Conservation (phyloP, 2,888 invertebrate genomes). For the Brenthis hecate region DNA sequence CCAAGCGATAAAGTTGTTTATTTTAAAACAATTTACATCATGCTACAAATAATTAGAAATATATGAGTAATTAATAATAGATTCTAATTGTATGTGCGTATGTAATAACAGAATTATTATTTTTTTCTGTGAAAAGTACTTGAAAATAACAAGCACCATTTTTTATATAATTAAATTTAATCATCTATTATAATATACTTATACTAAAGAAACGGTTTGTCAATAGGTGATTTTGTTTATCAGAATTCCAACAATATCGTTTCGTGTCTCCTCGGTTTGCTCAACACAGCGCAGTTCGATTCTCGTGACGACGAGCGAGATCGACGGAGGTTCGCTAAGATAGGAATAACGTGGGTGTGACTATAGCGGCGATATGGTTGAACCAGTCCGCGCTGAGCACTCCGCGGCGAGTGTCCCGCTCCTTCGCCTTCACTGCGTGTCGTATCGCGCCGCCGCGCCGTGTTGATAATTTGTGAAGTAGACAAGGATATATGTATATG, state of each 20-base stretch:
- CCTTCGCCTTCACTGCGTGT: constrained; percentile 52
- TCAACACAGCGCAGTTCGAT: constrained; percentile 58
- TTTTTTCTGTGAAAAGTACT: constrained; percentile 2
- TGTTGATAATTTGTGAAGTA: constrained; percentile 78
- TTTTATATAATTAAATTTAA: background rate
- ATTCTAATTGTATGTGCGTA: background rate
- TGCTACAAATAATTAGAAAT: no score
- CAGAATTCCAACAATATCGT: constrained; percentile 50
- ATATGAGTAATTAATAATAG: background rate
- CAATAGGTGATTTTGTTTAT: constrained; percentile 43
- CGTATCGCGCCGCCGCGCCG: constrained; percentile 52
- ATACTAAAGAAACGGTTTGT: constrained; percentile 31
- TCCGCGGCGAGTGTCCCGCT: constrained; percentile 51
- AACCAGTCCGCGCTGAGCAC: constrained; percentile 50
- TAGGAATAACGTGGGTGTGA: constrained; percentile 66
- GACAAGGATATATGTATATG: constrained; percentile 81
- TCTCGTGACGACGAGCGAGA: constrained; percentile 69
- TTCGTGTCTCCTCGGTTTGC: constrained; percentile 63
- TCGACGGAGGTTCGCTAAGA: constrained; percentile 59
- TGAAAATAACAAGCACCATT: background rate
- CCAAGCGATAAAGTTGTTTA: constrained; percentile 35
- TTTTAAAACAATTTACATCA: background rate
- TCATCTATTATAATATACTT: constrained; percentile 7
- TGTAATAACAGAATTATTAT: background rate
- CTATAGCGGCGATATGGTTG: constrained; percentile 64